Percentiles rank a stretch among this genome's conserved stretches.
phyloP scores from a whole-genome alignment of 2,113 vertebrate genomes.

The Vulpes lagopus region DNA sequence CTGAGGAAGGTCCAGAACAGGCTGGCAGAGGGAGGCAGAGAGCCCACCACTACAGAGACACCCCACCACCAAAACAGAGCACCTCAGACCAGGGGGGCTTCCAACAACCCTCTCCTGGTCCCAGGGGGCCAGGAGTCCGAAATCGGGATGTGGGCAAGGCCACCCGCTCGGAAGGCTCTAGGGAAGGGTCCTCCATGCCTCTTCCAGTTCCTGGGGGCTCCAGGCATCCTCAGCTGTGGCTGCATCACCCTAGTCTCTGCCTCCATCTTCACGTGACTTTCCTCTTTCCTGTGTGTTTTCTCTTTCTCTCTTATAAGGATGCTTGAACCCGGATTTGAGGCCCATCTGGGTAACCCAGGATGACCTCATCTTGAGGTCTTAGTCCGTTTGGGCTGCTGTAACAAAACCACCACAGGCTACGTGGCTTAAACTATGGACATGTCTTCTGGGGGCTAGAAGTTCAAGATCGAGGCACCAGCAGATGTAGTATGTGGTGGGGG shows the following conservation, averaged over 20 bases:
- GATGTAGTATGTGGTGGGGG: not conserved
- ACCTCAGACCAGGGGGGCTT: not conserved
- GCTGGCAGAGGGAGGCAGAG: not conserved
- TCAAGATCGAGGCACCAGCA: not conserved
- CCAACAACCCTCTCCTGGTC: not conserved
- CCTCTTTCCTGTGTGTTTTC: not conserved
- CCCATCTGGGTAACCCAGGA: not conserved
- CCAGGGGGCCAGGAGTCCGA: not conserved
- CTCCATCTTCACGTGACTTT: fast-evolving
- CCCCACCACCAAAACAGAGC: not conserved
- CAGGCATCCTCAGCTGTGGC: not conserved
- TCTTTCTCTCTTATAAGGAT: not conserved
- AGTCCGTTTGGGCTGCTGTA: not conserved
- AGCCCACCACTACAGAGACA: not conserved
- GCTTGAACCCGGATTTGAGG: not conserved
- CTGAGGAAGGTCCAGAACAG: not conserved
- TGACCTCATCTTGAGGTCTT: not conserved
- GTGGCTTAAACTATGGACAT: not conserved
- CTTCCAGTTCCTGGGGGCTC: not conserved
- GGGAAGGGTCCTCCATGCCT: not conserved
- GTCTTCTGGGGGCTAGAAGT: not conserved
- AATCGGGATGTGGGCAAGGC: not conserved
- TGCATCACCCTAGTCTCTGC: fast-evolving
- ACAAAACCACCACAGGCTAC: not conserved
- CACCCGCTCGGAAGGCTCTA: fast-evolving